Evolutionary conservation across 2,797 vertebrate species (phyloP).

Genomic region (Protonibea diacanthus): DNA sequence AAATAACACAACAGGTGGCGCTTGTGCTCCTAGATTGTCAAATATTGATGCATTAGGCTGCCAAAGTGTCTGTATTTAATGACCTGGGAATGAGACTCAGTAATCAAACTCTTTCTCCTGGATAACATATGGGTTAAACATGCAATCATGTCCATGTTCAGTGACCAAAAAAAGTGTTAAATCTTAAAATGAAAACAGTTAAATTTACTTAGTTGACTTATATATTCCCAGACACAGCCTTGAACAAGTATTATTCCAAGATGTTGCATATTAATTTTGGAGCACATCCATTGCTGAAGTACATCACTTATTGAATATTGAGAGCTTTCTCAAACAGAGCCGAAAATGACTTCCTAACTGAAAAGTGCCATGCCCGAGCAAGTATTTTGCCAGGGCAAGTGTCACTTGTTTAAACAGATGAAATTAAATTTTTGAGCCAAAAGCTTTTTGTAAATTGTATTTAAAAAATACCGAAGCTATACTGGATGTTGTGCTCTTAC

Average conservation of each 20-base stretch:
- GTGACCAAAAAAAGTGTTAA: background rate
- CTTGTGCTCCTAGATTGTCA: no score
- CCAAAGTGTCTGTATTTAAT: no score
- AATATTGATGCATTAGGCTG: no score
- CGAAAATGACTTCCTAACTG: background rate
- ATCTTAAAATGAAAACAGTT: constrained; percentile 2
- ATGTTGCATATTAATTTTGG: background rate
- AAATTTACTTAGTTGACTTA: background rate
- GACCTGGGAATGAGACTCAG: no score
- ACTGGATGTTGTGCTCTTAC: background rate
- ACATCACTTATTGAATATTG: background rate
- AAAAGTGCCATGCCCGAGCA: background rate
- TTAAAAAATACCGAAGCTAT: background rate
- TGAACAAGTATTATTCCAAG: constrained; percentile 11
- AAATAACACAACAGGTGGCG: no score
- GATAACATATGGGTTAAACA: background rate
- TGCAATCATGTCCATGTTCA: background rate
- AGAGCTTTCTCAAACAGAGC: constrained; percentile 1
- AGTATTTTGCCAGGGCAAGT: constrained; percentile 9
- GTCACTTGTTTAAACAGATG: background rate
- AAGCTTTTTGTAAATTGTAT: background rate
- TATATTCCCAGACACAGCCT: background rate
- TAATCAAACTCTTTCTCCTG: no score
- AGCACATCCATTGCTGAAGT: background rate
- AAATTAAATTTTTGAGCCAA: background rate